Evolutionary conservation across 2,797 vertebrate genomes (phyloP).

Genomic region (Dendrocincla fuliginosa): DNA sequence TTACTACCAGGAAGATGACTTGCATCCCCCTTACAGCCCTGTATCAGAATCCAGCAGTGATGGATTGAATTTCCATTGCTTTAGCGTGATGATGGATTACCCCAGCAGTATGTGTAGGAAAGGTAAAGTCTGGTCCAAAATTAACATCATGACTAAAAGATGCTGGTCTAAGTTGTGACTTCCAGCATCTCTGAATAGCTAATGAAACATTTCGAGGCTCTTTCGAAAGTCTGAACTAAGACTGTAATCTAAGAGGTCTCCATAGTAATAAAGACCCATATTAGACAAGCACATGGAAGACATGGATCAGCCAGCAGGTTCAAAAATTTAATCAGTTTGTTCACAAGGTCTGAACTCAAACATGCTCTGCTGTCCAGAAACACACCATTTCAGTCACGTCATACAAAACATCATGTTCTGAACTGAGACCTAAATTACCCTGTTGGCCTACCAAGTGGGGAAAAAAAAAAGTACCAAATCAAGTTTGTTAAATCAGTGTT

Average conservation of each 20-base stretch:
- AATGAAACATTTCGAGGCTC: background rate
- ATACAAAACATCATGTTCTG: accelerated
- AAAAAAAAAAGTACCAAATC: background rate
- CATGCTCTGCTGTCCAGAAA: background rate
- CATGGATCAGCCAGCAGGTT: background rate
- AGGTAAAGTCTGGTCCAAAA: conserved; percentile 69
- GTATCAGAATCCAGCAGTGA: conserved; percentile 77
- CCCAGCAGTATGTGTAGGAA: conserved; percentile 58
- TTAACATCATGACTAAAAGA: conserved; percentile 70
- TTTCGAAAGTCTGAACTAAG: background rate
- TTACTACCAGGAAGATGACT: conserved; percentile 76
- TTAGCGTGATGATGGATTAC: conserved; percentile 78
- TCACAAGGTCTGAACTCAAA: background rate
- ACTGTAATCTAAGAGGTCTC: background rate
- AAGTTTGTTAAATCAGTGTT: background rate
- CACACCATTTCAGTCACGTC: background rate
- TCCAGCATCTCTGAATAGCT: conserved; percentile 9
- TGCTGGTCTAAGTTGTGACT: conserved; percentile 29
- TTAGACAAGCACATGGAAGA: background rate
- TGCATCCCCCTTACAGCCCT: conserved; percentile 69
- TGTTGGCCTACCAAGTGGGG: background rate
- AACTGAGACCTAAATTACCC: background rate
- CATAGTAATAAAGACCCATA: background rate
- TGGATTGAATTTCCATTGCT: conserved; percentile 74
- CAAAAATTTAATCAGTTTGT: background rate